Conservation (phyloP, 2,888 invertebrate genomes). For the Tupiocoris notatus region DNA sequence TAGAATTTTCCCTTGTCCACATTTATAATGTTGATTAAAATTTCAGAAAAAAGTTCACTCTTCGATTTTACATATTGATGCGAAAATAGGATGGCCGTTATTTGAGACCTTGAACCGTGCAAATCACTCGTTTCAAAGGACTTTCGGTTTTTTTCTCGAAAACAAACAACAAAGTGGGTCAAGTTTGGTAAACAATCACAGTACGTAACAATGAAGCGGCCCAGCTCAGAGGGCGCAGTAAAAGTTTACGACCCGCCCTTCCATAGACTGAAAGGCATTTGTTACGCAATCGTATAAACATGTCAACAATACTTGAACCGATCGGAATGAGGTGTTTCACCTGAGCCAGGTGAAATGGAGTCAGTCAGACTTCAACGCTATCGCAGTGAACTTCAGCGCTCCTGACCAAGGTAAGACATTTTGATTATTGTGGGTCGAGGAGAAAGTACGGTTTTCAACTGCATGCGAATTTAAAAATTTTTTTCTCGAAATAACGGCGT, state of each 20-base stretch:
- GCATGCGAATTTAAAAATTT: too few relatives aligned
- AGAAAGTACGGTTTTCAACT: too few relatives aligned
- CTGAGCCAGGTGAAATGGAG: background rate
- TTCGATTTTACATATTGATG: too few relatives aligned
- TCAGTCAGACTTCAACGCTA: background rate
- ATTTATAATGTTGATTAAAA: too few relatives aligned
- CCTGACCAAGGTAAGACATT: constrained; percentile 7
- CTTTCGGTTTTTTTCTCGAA: background rate
- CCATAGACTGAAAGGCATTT: background rate
- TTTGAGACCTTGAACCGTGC: too few relatives aligned
- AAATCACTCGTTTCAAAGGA: background rate
- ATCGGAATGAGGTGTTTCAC: background rate
- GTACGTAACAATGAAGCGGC: background rate
- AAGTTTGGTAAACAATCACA: background rate
- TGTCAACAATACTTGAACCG: constrained; percentile 4
- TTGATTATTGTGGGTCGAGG: too few relatives aligned
- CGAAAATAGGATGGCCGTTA: too few relatives aligned
- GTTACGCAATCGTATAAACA: constrained; percentile 23
- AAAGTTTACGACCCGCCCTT: constrained; percentile 2
- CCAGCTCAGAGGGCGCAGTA: constrained; percentile 1
- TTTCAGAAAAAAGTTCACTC: too few relatives aligned
- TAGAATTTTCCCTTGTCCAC: too few relatives aligned
- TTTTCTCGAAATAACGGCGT: too few relatives aligned
- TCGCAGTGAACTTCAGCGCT: background rate
- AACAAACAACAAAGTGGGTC: background rate